Evolutionary conservation across 2,888 invertebrate genomes (phyloP).

Genomic region (Drosophila buzzatii): DNA sequence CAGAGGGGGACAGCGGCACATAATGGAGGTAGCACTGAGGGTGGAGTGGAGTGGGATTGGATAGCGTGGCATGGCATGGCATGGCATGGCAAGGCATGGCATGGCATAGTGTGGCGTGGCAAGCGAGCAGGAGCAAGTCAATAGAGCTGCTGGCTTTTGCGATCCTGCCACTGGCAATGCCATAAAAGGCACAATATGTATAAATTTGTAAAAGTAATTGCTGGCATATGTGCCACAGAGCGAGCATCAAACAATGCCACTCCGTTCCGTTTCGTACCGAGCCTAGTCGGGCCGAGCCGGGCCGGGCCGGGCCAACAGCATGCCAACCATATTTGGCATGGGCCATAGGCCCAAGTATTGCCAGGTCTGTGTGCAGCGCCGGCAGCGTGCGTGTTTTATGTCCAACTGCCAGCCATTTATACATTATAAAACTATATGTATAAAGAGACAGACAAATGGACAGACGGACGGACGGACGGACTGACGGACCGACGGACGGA

Average conservation of each 20-base stretch:
- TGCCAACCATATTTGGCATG: constrained; percentile 71
- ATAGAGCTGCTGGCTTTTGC: constrained; percentile 60
- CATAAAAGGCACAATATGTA: constrained; percentile 82
- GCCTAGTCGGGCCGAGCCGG: constrained; percentile 21
- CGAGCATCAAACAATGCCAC: constrained; percentile 71
- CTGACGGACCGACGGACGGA: constrained; percentile 16
- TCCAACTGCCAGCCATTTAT: constrained; percentile 81
- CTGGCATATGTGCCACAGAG: constrained; percentile 71
- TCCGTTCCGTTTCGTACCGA: constrained; percentile 25
- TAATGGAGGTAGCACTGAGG: constrained; percentile 1
- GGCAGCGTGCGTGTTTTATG: constrained; percentile 76
- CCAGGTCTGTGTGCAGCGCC: constrained; percentile 36
- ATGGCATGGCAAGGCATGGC: background rate
- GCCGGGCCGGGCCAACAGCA: constrained; percentile 42
- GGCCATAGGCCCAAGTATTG: constrained; percentile 70
- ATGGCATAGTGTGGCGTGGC: background rate
- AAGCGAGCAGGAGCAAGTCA: constrained; percentile 44
- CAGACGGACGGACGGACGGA: constrained; percentile 18
- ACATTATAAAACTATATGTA: constrained; percentile 79
- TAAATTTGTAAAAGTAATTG: constrained; percentile 85
- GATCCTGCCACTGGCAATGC: constrained; percentile 71
- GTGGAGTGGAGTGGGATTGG: background rate
- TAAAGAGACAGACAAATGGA: constrained; percentile 23
- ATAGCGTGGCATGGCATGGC: background rate
- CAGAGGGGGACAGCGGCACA: background rate